Evolutionary conservation across 2,113 vertebrate species (phyloP).

Genomic region (Bubo bubo): DNA sequence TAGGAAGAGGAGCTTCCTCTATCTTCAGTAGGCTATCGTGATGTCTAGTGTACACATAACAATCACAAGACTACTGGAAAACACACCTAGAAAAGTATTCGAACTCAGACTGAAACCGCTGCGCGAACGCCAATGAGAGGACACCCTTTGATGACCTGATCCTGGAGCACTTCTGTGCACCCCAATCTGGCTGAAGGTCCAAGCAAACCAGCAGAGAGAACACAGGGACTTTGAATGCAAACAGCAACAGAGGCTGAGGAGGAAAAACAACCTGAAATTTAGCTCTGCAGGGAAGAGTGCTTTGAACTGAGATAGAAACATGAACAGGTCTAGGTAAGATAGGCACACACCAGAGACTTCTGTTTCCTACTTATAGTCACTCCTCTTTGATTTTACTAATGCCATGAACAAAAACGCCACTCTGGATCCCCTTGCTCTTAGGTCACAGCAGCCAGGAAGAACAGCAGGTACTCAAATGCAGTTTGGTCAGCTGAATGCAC

Average conservation of each 20-base stretch:
- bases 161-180: not conserved
- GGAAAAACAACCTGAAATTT: not conserved
- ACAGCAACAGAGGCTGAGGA: not conserved
- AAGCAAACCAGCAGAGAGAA: not conserved
- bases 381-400: not conserved
- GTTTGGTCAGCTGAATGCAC: not conserved
- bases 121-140: accelerated
- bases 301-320: not conserved
- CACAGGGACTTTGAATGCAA: not conserved
- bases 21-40: not conserved
- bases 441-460: not conserved
- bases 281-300: not conserved
- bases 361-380: not conserved
- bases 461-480: not conserved
- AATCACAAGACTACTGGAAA: not conserved
- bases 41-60: not conserved
- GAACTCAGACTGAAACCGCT: not conserved
- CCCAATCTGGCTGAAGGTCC: not conserved
- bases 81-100: not conserved
- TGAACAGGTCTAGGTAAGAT: not conserved
- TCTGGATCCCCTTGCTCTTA: not conserved
- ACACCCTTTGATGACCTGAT: not conserved
- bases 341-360: not conserved
- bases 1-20: not conserved
- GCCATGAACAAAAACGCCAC: not conserved